Evolutionary conservation across 2,888 invertebrate species (phyloP).

Genomic region (Acanthosepion lycidas): DNA sequence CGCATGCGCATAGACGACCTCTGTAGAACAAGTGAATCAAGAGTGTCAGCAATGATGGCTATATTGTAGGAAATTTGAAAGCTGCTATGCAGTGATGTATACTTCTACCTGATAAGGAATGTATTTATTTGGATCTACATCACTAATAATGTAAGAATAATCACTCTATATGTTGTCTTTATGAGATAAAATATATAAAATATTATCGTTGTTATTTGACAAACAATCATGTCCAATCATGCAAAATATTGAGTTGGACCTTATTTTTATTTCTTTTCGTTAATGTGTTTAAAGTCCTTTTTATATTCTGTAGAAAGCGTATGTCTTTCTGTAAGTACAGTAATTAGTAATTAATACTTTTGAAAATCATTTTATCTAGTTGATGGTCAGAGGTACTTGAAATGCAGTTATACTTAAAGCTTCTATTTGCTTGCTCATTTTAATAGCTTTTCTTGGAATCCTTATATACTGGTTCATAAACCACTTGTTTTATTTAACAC

Average conservation of each 20-base stretch:
- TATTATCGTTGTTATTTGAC: not conserved
- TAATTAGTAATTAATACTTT: not conserved
- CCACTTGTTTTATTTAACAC: not conserved
- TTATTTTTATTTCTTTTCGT: not conserved
- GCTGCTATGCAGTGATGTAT: not conserved
- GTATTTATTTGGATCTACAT: not conserved
- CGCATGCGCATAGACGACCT: conserved; percentile 48
- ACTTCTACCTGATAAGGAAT: not conserved
- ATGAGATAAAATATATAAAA: not conserved
- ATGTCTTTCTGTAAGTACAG: not conserved
- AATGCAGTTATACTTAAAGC: not conserved
- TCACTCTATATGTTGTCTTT: not conserved
- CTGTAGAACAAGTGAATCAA: conserved; percentile 42
- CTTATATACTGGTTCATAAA: not conserved
- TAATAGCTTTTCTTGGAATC: not conserved
- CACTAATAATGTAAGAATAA: not conserved
- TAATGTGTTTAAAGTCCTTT: not conserved
- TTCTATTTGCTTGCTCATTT: not conserved
- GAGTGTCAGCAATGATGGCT: conserved; percentile 44
- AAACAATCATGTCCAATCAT: not conserved
- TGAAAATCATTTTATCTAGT: not conserved
- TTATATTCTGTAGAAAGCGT: not conserved
- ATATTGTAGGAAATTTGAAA: conserved; percentile 44
- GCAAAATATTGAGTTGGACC: not conserved
- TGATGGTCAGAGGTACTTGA: not conserved